Percentiles rank a stretch among this genome's conserved stretches.
Evolutionary conservation across 2,888 invertebrate species (phyloP).

Genomic region (Bugulina stolonifera): DNA sequence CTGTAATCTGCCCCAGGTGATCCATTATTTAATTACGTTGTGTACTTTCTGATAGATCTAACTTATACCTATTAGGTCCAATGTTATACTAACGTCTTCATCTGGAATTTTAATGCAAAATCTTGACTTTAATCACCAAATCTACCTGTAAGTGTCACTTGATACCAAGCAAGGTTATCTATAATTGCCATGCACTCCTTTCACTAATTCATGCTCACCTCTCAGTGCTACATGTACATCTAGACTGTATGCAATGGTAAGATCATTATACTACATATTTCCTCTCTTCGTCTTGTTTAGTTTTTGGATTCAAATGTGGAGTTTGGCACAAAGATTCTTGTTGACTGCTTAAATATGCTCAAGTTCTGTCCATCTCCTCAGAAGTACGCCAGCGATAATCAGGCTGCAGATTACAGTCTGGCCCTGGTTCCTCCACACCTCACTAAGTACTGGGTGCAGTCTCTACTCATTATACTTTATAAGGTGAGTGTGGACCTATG

Average conservation of each 20-base stretch:
- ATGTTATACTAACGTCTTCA: too few relatives aligned
- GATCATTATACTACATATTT: background rate
- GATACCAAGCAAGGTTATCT: too few relatives aligned
- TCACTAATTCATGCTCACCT: too few relatives aligned
- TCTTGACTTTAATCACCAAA: too few relatives aligned
- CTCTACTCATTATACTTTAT: slow-evolving; percentile 84
- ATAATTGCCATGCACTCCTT: too few relatives aligned
- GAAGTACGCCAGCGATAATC: slow-evolving; percentile 60
- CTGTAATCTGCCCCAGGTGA: slow-evolving; percentile 8
- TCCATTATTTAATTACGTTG: background rate
- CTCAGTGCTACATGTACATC: too few relatives aligned
- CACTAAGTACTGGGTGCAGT: slow-evolving; percentile 85
- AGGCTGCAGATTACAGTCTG: slow-evolving; percentile 70
- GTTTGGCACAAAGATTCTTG: slow-evolving; percentile 82
- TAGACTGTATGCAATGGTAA: too few relatives aligned
- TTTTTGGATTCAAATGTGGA: slow-evolving; percentile 89
- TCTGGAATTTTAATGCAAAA: too few relatives aligned
- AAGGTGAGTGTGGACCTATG: slow-evolving; percentile 72
- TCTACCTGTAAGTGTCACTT: too few relatives aligned
- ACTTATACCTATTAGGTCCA: too few relatives aligned
- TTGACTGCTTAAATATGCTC: slow-evolving; percentile 72
- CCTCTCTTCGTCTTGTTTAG: too few relatives aligned
- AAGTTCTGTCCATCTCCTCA: slow-evolving; percentile 78
- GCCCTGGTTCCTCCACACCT: slow-evolving; percentile 81
- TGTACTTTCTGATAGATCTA: too few relatives aligned